Base-by-base conservation (phyloP, 1,140 invertebrate species). In the Zelostemma sp. region DNA sequence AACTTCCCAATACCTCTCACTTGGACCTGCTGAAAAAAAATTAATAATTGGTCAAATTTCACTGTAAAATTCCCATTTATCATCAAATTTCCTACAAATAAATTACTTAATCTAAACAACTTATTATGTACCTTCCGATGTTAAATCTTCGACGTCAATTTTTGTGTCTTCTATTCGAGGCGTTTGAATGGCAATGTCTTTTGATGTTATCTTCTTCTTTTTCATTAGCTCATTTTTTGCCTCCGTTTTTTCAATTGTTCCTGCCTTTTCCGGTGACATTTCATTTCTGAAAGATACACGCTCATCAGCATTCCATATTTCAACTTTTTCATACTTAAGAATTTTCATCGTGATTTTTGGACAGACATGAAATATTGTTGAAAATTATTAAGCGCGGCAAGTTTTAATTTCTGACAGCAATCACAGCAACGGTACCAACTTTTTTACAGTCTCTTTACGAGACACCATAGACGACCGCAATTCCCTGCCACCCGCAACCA, bases 1-100 rank as follows among this genome's bases (percentile, higher is more conserved):
- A 31, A 88, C 80, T 84, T 90, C 75, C 91, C 91, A 93, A 76
- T 92, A 92, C 64, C 88, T 88, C 73, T 88, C 87, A 64, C 90
- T 91, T 16, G 90, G 88, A 51, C 86, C 85, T 67, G 75, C 85
- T 87, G 21, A 40, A 46, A 48, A n/a, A 40, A 46, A 48, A n/a
- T 28, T 28, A 4, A 28, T 28, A 8, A 3, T 28, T 28, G 3
- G 8, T 28, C 8, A 8, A 28, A 8, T 28, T 28, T 28, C n/a
- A n/a, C 8, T 28, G 16, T 46, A 38, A 56, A 61, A 61, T 62
- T 12, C 28, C 15, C 35, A 43, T 28, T 16, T 41, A n/a, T n/a
- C n/a, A n/a, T n/a, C n/a, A n/a, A n/a, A 16, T 51, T 28, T 61
- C 31, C n/a, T 38, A 18, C 21, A 4, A 8, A 15, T 18, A 58